Conservation (phyloP, 2,113 vertebrate genomes). For the Microcebus griseorufus region DNA sequence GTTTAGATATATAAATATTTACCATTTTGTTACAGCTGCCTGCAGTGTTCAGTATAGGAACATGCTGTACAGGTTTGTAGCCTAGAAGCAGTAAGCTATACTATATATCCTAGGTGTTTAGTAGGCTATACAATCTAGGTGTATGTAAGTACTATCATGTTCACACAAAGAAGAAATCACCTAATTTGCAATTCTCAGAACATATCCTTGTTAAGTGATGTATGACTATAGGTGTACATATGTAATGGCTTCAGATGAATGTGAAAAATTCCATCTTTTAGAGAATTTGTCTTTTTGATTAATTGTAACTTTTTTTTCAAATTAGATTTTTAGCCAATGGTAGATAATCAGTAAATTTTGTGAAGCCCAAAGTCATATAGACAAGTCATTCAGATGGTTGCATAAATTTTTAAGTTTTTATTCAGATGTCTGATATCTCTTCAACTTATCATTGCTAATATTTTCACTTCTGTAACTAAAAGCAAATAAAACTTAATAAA, state of each 20-base stretch:
- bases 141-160: not conserved
- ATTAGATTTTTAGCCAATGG: not conserved
- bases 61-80: not conserved
- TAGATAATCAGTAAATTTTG: not conserved
- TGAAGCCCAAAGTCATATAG: not conserved
- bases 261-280: not conserved
- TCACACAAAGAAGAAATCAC: not conserved
- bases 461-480: constrained; percentile 3
- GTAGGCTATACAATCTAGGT: not conserved
- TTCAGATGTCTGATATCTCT: not conserved
- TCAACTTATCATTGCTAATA: not conserved
- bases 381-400: not conserved
- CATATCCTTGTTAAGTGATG: not conserved
- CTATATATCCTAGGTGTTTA: not conserved
- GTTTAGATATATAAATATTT: not conserved
- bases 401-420: not conserved
- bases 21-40: not conserved
- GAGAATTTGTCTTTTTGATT: not conserved
- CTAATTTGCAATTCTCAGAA: not conserved
- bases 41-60: not conserved
- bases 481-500: not conserved
- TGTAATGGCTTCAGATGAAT: not conserved
- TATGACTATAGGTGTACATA: not conserved
- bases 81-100: not conserved
- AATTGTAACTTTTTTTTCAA: not conserved